Evolutionary conservation across 2,888 invertebrate genomes (phyloP), one percentile per base, ranked within the genome.

Genomic region (Megamerina dolium): DNA sequence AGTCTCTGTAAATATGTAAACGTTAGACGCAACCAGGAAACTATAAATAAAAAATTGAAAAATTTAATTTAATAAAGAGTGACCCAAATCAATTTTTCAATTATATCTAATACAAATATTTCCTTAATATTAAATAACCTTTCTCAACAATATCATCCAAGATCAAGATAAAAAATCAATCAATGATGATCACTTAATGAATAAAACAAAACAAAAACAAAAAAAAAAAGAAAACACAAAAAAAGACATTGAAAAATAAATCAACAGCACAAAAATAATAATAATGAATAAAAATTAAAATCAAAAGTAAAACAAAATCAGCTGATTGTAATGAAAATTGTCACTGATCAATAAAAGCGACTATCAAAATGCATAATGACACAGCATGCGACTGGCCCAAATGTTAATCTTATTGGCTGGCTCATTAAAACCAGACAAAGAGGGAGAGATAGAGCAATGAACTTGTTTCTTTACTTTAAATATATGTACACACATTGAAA

Each of bases 141-240:
- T 31, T 41, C 17, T 26, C 43, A 46, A 39, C 41, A 48, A 42
- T 31, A n/a, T n/a, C n/a, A n/a, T n/a, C n/a, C n/a, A n/a, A n/a
- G n/a, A n/a, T n/a, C n/a, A n/a, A n/a, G n/a, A n/a, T 40, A 44
- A 43, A 30, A 30, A 37, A 35, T 38, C 23, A 29, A 2, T 27
- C 27, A 5, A 27, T 27, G n/a, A n/a, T 13, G 27, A 27, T n/a
- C 5, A 27, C 13, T 27, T 10, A 27, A n/a, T 13, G 27, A 27
- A 27, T 3, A 10, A 5, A 27, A n/a, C 12, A 27, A 27, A 3
- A 5, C 13, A 27, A 13, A 3, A 27, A 13, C 27, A 27, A n/a
- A 27, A n/a, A 10, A 27, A 27, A 27, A 27, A 27, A 27, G 3
- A 27, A 5, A 26, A 29, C 27, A 45, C 35, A 37, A 37, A 40